Evolutionary conservation across 2,797 vertebrate species (phyloP).

Genomic region (Rhincodon typus): DNA sequence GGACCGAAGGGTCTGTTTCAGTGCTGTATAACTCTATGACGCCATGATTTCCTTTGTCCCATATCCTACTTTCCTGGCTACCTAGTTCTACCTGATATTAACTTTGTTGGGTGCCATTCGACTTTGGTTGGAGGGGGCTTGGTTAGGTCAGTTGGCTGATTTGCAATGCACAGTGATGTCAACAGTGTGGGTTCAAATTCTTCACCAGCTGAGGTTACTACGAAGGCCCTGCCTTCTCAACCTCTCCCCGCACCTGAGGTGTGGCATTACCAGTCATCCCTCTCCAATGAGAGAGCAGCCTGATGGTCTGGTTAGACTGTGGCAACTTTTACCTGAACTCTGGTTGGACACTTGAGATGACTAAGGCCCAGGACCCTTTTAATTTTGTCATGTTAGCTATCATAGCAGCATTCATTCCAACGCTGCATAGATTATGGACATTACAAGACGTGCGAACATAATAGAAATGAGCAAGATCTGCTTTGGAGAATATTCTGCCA

Average conservation of each 20-base stretch:
- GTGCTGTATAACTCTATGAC: too few relatives aligned
- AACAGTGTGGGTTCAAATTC: too few relatives aligned
- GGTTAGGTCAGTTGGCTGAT: too few relatives aligned
- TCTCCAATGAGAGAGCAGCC: too few relatives aligned
- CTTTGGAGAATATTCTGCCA: too few relatives aligned
- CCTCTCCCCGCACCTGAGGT: too few relatives aligned
- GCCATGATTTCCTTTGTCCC: background rate
- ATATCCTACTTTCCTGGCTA: background rate
- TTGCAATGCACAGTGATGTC: too few relatives aligned
- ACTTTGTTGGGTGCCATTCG: background rate
- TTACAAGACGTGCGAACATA: background rate
- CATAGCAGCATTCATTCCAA: background rate
- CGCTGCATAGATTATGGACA: background rate
- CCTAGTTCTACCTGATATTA: background rate
- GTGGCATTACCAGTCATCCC: too few relatives aligned
- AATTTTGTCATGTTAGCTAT: background rate
- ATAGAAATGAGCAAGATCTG: background rate
- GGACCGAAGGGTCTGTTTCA: too few relatives aligned
- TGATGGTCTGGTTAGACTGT: too few relatives aligned
- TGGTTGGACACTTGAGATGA: background rate
- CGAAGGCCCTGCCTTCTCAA: too few relatives aligned
- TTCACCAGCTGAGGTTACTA: too few relatives aligned
- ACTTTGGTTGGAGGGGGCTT: background rate
- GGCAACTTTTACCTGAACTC: background rate
- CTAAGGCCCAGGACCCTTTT: background rate